Percentiles rank a stretch among this genome's conserved stretches.
Evolutionary conservation across 2,888 invertebrate species (phyloP).

Genomic region (Parapristionchus giblindavisi): DNA sequence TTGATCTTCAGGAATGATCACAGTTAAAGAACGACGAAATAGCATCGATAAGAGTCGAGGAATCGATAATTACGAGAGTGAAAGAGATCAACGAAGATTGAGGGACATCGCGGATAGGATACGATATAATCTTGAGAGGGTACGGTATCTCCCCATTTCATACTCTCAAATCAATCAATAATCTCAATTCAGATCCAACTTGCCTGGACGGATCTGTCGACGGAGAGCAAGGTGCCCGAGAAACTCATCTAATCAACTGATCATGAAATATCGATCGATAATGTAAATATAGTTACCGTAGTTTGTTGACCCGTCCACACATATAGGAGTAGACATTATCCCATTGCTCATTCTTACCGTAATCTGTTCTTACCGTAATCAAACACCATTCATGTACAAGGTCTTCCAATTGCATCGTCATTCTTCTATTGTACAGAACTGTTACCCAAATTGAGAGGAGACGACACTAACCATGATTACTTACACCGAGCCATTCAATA

Average conservation of each 20-base stretch:
- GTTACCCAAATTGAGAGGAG: too few relatives aligned
- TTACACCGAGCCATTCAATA: too few relatives aligned
- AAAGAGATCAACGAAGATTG: conserved; percentile 13
- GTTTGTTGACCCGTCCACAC: not conserved
- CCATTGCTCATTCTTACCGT: too few relatives aligned
- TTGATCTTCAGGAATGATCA: conserved; percentile 1
- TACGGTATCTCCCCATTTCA: conserved; percentile 26
- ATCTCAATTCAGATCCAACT: conserved; percentile 5
- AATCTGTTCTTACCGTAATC: too few relatives aligned
- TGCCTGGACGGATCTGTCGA: conserved; percentile 7
- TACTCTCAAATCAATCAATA: not conserved
- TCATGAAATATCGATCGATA: not conserved
- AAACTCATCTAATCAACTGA: conserved; percentile 27
- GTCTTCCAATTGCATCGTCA: too few relatives aligned
- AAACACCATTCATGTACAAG: too few relatives aligned
- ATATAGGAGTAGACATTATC: too few relatives aligned
- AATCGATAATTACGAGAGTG: conserved; percentile 24
- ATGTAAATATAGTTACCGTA: conserved; percentile 16
- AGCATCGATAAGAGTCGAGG: conserved; percentile 16
- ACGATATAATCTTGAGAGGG: conserved; percentile 28
- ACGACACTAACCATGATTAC: too few relatives aligned
- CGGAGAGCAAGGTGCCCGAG: conserved; percentile 29
- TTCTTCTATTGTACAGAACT: too few relatives aligned
- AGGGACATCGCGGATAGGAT: conserved; percentile 29
- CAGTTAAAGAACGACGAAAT: conserved; percentile 14